Conservation (phyloP, 2,797 vertebrate species). For the Saxicola maurus region DNA sequence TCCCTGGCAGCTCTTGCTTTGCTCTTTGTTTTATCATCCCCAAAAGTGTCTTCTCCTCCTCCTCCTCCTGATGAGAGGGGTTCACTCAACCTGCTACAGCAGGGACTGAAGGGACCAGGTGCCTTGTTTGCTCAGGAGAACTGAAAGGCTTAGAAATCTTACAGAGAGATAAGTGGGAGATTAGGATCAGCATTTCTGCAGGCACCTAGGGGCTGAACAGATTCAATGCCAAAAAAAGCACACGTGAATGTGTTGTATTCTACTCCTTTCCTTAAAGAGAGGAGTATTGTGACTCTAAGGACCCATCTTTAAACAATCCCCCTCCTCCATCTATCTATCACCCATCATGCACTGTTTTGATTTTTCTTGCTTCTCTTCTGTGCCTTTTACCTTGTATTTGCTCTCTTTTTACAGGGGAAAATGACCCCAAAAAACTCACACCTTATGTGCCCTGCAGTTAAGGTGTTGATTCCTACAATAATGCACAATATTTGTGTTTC, state of each 20-base stretch:
- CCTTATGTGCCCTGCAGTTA: background rate
- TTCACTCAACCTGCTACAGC: background rate
- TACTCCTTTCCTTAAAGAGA: background rate
- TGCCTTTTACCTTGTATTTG: background rate
- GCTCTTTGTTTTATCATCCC: constrained; percentile 63
- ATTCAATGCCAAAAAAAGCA: background rate
- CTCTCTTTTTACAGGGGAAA: background rate
- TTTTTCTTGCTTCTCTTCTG: background rate
- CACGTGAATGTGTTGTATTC: background rate
- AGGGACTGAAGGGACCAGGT: background rate
- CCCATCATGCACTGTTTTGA: background rate
- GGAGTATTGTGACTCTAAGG: background rate
- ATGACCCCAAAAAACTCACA: background rate
- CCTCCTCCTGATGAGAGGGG: background rate
- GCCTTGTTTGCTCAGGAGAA: background rate
- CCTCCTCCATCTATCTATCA: background rate
- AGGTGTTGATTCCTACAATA: background rate
- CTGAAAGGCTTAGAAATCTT: constrained; percentile 64
- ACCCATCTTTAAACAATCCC: background rate
- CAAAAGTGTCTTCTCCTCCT: background rate
- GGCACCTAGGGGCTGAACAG: background rate
- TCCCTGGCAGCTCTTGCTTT: constrained; percentile 41
- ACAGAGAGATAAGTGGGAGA: constrained; percentile 67
- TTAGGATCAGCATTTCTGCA: constrained; percentile 72
- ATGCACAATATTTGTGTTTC: background rate